These are phyloP conservation scores for Periplaneta americana DNA, from an alignment of 1,140 invertebrate species.

Conservation along the genomic window DNA sequence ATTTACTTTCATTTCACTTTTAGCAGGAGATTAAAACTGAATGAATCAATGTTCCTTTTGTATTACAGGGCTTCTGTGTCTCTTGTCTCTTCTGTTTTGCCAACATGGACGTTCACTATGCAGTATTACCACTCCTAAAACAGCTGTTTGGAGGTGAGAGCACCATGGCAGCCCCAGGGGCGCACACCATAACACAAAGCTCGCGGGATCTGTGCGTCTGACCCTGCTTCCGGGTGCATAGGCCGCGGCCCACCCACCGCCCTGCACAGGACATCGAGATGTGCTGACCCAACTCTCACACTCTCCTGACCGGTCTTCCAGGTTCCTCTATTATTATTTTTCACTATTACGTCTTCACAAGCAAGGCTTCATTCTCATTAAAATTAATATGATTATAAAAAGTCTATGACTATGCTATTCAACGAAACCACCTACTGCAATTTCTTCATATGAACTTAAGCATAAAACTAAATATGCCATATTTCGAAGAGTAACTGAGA, in stretches of 20 bases:
- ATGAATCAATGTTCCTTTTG: not conserved
- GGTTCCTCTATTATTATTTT: no score
- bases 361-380: no score
- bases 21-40: no score
- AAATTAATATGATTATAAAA: no score
- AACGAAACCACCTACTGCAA: no score
- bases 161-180: not conserved
- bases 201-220: not conserved
- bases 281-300: not conserved
- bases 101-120: slow-evolving; percentile 46
- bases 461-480: no score
- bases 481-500: no score
- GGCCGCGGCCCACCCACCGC: not conserved
- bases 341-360: no score
- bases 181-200: not conserved
- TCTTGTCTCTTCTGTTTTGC: slow-evolving; percentile 54
- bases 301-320: no score
- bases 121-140: slow-evolving; percentile 19
- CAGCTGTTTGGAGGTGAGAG: not conserved
- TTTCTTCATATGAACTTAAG: no score
- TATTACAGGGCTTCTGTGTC: slow-evolving; percentile 47
- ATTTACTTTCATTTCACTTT: no score
- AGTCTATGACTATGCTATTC: no score
- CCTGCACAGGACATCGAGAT: not conserved
- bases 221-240: not conserved